Conservation (phyloP, 1,140 invertebrate species). For the Pseudachorutes palmiensis region DNA sequence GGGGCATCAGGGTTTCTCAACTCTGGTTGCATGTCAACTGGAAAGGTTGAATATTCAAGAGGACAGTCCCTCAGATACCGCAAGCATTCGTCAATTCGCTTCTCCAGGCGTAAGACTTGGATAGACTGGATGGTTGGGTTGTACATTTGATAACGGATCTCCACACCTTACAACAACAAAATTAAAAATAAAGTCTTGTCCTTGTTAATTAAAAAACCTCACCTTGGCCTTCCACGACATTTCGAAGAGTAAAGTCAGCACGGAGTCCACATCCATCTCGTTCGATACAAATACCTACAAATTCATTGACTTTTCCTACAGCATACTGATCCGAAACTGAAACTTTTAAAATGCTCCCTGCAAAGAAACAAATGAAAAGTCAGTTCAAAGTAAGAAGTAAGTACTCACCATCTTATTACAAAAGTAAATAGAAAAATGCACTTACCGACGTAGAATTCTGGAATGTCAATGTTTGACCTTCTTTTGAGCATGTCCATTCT, state of each 20-base stretch:
- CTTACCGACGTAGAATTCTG: conserved; percentile 94
- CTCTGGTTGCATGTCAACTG: conserved; percentile 83
- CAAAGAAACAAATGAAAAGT: conserved; percentile 37
- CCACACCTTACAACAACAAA: conserved; percentile 59
- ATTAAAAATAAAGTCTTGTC: no score
- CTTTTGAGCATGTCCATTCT: conserved; percentile 85
- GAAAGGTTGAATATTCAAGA: conserved; percentile 85
- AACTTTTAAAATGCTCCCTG: conserved; percentile 83
- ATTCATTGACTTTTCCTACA: conserved; percentile 72
- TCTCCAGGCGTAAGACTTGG: conserved; percentile 83
- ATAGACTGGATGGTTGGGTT: conserved; percentile 85
- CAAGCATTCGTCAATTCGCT: conserved; percentile 81
- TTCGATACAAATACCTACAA: conserved; percentile 95
- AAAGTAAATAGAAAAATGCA: conserved; percentile 20
- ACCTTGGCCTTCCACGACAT: conserved; percentile 83
- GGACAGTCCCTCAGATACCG: conserved; percentile 88
- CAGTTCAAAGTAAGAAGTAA: no score
- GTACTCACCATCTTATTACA: no score
- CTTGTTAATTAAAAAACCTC: no score
- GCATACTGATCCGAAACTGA: conserved; percentile 81
- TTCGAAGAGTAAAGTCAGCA: conserved; percentile 78
- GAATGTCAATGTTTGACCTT: conserved; percentile 72
- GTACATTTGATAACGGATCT: conserved; percentile 86
- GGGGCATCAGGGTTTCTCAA: conserved; percentile 61
- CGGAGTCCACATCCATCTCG: conserved; percentile 68